Evolutionary conservation across 2,888 invertebrate species (phyloP).

Genomic region (Eupithecia abbreviata): DNA sequence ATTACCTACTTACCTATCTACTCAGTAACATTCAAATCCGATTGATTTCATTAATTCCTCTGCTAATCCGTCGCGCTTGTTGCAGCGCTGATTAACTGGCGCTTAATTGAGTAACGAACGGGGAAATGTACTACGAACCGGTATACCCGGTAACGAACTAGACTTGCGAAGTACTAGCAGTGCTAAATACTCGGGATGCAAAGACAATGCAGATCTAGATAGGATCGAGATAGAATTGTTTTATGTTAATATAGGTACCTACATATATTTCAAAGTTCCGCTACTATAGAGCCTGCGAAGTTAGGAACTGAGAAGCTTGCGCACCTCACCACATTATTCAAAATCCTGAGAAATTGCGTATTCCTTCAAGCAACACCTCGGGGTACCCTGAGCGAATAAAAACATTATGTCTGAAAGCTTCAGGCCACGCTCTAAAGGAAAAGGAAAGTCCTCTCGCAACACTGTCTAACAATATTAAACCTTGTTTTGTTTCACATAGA

Average conservation of each 20-base stretch:
- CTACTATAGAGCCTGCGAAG: neutral
- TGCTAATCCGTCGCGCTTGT: slow-evolving; percentile 48
- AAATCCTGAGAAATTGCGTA: slow-evolving; percentile 28
- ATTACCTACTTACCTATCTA: too few species aligned
- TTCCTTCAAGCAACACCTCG: slow-evolving; percentile 37
- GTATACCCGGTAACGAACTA: slow-evolving; percentile 67
- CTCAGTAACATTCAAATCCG: slow-evolving; percentile 8
- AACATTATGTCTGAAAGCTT: slow-evolving; percentile 48
- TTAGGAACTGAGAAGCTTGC: neutral
- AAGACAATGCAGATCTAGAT: neutral
- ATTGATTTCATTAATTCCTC: slow-evolving; percentile 66
- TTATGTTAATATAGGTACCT: too few species aligned
- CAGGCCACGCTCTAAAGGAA: slow-evolving; percentile 33
- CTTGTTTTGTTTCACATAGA: neutral
- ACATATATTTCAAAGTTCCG: too few species aligned
- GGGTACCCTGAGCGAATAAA: slow-evolving; percentile 40
- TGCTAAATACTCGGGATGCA: slow-evolving; percentile 16
- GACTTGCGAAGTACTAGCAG: too few species aligned
- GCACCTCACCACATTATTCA: slow-evolving; percentile 32
- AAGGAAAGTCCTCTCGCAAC: neutral
- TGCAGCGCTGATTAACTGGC: slow-evolving; percentile 74
- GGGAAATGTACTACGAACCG: slow-evolving; percentile 76
- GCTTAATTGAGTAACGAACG: slow-evolving; percentile 80
- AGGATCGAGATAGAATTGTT: slow-evolving; percentile 51
- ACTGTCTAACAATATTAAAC: slow-evolving; percentile 2